Evolutionary conservation across 1,140 invertebrate genomes (phyloP), one percentile per base, ranked within the genome.

Genomic region (Tetranychus urticae): DNA sequence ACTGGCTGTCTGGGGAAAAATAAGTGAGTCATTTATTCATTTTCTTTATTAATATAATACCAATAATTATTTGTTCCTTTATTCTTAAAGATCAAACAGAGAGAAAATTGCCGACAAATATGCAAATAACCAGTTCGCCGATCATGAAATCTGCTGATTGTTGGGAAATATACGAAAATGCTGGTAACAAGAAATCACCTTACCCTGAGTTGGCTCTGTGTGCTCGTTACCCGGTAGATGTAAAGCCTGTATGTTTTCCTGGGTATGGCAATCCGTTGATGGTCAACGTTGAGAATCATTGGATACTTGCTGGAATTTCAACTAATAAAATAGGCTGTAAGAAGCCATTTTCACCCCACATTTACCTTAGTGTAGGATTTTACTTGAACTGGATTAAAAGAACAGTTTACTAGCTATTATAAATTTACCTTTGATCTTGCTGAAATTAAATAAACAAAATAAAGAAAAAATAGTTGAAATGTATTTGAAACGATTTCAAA

Each of bases 161-260:
- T 34, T 23, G 34, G 31, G 12, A 47, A 33, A 47, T 45, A 59
- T 63, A 61, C 46, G 10, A 1, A 31, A 3, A 2, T 0, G 58
- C 62, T 36, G 58, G 58, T 2, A 66, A 66, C 50, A 60, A 64
- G 6, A 14, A 31, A n/a, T 4, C 6, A 14, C 0, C 1, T n/a
- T 56, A 65, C 4, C 46, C 39, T 6, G 34, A 62, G 58, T 34
- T 70, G 67, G 62, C 67, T 64, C 61, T 71, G 35, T 72, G 71
- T 66, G 69, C 70, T 42, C 71, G 69, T 33, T 70, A 66, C 52
- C 14, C 57, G 39, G 60, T 66, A 59, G 68, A 68, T 47, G 68
- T 68, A 0, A 67, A 66, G 47, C 70, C 71, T 61, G 58, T 68
- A 10, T 71, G 70, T 61, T 68, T 69, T 58, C 69, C 57, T 12